These are phyloP conservation scores for Acrocyrtus sp. DNA, from an alignment of 2,888 invertebrate genomes.

Conservation along the genomic window DNA sequence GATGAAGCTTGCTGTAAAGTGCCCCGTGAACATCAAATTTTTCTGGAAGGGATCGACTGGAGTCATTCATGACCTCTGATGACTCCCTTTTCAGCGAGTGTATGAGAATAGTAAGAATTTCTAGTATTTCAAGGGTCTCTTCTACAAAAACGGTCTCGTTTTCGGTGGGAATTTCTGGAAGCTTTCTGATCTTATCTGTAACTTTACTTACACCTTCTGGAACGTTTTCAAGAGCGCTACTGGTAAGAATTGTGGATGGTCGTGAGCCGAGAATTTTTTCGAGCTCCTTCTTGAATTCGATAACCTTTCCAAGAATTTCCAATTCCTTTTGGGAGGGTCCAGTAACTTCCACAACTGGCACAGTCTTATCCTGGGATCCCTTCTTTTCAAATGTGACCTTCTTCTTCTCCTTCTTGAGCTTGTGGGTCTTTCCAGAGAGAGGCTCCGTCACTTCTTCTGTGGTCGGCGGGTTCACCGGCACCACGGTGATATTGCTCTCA, in stretches of 20 bases:
- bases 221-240: constrained; percentile 1
- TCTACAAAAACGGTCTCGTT: constrained; percentile 74
- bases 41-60: constrained; percentile 3
- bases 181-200: constrained; percentile 7
- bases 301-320: constrained; percentile 20
- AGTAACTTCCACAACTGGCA: constrained; percentile 28
- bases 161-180: constrained; percentile 68
- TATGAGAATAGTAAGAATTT: constrained; percentile 84
- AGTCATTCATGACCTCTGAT: constrained; percentile 15
- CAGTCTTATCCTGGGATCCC: constrained; percentile 13
- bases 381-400: constrained; percentile 42
- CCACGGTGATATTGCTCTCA: constrained; percentile 48
- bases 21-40: constrained; percentile 11
- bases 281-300: constrained; percentile 37
- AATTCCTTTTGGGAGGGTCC: constrained; percentile 36
- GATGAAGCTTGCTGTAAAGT: constrained; percentile 19
- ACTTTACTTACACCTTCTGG: constrained; percentile 5
- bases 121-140: constrained; percentile 78
- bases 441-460: background rate
- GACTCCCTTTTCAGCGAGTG: constrained; percentile 70
- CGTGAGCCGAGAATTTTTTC: constrained; percentile 28
- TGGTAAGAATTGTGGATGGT: constrained; percentile 15
- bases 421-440: constrained; percentile 36
- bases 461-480: constrained; percentile 38
- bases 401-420: constrained; percentile 42